phyloP scores from a whole-genome alignment of 2,797 vertebrate species.

The Channa striata region DNA sequence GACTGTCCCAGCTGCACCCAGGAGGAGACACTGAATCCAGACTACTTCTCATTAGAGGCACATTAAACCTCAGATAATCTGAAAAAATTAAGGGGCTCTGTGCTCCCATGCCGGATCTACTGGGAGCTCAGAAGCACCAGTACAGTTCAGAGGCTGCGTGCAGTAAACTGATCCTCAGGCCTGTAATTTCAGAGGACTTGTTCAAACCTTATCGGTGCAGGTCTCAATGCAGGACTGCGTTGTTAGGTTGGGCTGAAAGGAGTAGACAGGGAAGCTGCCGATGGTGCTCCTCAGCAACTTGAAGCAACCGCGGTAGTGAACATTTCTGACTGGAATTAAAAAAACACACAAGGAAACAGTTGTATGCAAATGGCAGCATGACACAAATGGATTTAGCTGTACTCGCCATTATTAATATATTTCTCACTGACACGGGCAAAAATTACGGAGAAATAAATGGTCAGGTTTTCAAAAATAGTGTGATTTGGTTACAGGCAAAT shows the following conservation, averaged over 20 bases:
- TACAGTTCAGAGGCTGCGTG: constrained; percentile 5
- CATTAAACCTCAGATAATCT: constrained; percentile 65
- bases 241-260: constrained; percentile 88
- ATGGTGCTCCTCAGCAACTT: constrained; percentile 86
- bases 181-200: constrained; percentile 21
- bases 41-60: constrained; percentile 56
- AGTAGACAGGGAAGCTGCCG: constrained; percentile 84
- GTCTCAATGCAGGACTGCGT: constrained; percentile 92
- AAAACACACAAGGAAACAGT: not conserved
- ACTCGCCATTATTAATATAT: not conserved
- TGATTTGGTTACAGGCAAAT: constrained; percentile 16
- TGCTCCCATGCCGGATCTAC: constrained; percentile 31
- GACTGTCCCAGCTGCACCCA: constrained; percentile 45
- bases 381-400: not conserved
- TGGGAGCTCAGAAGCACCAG: constrained; percentile 11
- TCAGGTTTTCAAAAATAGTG: not conserved
- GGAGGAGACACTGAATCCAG: constrained; percentile 37
- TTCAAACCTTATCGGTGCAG: constrained; percentile 94
- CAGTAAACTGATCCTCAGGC: constrained; percentile 30
- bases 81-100: constrained; percentile 31
- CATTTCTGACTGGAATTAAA: constrained; percentile 83
- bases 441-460: not conserved
- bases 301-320: constrained; percentile 94
- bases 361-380: not conserved
- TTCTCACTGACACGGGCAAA: not conserved